Conservation (phyloP, 2,888 invertebrate genomes). For the Hecatera dysodea region DNA sequence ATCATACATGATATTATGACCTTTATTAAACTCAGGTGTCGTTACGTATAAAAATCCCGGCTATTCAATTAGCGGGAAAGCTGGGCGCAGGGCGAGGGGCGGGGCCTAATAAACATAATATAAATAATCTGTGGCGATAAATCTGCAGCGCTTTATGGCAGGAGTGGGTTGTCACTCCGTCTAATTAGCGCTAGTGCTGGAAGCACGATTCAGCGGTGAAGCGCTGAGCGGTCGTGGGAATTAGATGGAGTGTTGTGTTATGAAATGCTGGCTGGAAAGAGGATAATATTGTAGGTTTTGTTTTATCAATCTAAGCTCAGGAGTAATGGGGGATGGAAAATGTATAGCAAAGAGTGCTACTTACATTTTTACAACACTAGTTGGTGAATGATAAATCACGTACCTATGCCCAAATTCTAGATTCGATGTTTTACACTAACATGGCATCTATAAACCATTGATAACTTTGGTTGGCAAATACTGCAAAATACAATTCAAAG, state of each 20-base stretch:
- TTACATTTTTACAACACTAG: neutral
- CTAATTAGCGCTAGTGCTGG: slow-evolving; percentile 89
- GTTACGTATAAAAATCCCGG: slow-evolving; percentile 87
- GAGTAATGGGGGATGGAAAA: neutral
- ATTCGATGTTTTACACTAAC: neutral
- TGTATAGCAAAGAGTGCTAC: neutral
- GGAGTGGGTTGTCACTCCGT: slow-evolving; percentile 90
- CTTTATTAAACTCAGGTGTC: slow-evolving; percentile 81
- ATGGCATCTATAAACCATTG: neutral
- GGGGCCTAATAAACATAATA: slow-evolving; percentile 90
- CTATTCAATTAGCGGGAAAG: slow-evolving; percentile 90
- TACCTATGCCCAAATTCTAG: neutral
- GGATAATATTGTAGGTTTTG: slow-evolving; percentile 5
- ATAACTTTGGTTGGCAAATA: neutral
- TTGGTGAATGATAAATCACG: neutral
- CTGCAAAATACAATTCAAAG: neutral
- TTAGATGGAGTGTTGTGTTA: slow-evolving; percentile 57
- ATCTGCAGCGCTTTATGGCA: slow-evolving; percentile 90
- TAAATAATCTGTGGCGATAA: slow-evolving; percentile 90
- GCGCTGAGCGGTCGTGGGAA: slow-evolving; percentile 57
- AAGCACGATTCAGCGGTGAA: slow-evolving; percentile 70
- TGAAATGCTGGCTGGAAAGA: slow-evolving; percentile 35
- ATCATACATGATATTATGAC: slow-evolving; percentile 54
- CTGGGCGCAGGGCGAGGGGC: slow-evolving; percentile 81
- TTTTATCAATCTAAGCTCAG: neutral